These are phyloP conservation scores for Dendroctonus valens DNA, from an alignment of 1,140 invertebrate genomes.

Conservation along the genomic window DNA sequence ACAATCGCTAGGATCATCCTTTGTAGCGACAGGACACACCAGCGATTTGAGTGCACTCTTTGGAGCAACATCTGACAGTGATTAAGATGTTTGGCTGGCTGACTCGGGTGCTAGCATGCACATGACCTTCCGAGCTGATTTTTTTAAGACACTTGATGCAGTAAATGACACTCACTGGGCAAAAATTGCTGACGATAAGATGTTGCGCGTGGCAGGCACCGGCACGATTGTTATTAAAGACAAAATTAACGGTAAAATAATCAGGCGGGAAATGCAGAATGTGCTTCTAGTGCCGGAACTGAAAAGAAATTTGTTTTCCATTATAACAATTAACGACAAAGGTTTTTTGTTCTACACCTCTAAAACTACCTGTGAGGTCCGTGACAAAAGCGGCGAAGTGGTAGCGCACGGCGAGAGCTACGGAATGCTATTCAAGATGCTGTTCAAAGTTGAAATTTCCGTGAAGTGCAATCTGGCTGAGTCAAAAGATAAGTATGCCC, in stretches of 20 bases:
- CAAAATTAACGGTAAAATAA: no score
- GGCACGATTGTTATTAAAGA: no score
- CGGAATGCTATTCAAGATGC: constrained; percentile 3
- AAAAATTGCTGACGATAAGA: no score
- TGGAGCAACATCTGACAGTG: constrained; percentile 7
- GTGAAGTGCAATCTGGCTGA: constrained; percentile 4
- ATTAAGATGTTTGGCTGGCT: constrained; percentile 17
- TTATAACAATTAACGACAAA: constrained; percentile 18
- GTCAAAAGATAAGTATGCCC: constrained; percentile 8
- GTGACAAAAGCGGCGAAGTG: constrained; percentile 2
- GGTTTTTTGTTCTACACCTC: constrained; percentile 6
- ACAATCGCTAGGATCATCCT: neutral
- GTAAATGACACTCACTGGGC: no score
- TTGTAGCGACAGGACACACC: neutral
- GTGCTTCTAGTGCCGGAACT: no score
- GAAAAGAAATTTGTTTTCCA: constrained; percentile 18
- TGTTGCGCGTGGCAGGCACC: no score
- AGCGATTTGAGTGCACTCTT: constrained; percentile 3
- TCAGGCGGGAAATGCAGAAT: no score
- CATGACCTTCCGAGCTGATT: no score
- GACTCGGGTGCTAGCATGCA: constrained; percentile 26
- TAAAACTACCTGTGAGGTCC: constrained; percentile 3
- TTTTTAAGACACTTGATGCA: no score
- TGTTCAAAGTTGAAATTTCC: neutral
- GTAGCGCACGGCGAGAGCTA: neutral